These are phyloP conservation scores for Rhinolophus sinicus DNA, from an alignment of 2,113 vertebrate species.

Conservation along the genomic window DNA sequence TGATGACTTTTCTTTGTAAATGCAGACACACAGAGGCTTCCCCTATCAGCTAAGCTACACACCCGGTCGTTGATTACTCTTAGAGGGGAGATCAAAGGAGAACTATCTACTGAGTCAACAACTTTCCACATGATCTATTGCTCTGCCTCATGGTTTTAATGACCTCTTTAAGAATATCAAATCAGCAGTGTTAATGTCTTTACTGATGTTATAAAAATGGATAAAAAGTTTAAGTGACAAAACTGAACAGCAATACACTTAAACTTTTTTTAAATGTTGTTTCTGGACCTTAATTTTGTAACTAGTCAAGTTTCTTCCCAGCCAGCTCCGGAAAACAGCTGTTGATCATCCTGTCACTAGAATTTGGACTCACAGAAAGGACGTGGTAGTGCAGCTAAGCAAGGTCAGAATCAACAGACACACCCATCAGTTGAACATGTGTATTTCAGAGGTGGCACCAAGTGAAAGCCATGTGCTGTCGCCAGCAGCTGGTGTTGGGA, in stretches of 20 bases:
- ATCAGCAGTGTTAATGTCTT: neutral
- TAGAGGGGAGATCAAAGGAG: slow-evolving; percentile 7
- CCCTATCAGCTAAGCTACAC: neutral
- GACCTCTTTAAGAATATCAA: neutral
- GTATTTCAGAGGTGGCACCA: neutral
- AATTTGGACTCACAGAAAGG: neutral
- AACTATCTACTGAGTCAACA: neutral
- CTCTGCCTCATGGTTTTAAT: neutral
- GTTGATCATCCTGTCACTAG: neutral
- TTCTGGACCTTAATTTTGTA: neutral
- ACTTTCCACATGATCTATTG: neutral
- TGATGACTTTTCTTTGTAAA: neutral
- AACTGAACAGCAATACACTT: neutral
- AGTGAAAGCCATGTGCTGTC: neutral
- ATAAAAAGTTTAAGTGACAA: neutral
- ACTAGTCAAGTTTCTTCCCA: neutral
- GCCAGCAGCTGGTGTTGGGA: neutral
- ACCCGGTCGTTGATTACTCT: neutral
- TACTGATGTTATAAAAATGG: neutral
- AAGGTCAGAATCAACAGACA: too few species aligned
- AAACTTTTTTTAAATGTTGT: neutral
- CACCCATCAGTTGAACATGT: neutral
- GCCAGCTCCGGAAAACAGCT: neutral
- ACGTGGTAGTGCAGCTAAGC: too few species aligned
- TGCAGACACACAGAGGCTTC: neutral